Evolutionary conservation across 2,797 vertebrate genomes (phyloP).

Genomic region (Leucoraja ocellata): DNA sequence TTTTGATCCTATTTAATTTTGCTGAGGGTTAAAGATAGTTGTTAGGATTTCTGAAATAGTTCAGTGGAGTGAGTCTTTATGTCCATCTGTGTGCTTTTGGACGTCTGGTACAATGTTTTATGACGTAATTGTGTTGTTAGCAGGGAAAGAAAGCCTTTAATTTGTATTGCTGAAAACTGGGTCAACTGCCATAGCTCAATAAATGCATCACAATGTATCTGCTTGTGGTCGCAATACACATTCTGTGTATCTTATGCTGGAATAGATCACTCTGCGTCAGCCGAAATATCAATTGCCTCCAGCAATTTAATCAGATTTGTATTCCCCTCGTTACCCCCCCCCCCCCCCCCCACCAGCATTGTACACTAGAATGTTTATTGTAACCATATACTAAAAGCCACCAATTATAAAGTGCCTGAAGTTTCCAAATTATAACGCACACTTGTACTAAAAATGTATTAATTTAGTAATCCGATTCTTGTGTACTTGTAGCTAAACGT

Average conservation of each 20-base stretch:
- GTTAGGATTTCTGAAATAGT: not conserved
- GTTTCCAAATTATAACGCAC: not conserved
- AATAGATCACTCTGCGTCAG: not conserved
- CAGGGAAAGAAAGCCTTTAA: not conserved
- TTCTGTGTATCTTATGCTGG: conserved; percentile 12
- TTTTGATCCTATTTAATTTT: not conserved
- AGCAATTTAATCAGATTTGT: not conserved
- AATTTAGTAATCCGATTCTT: not conserved
- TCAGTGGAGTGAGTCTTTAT: too few species aligned
- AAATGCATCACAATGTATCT: conserved; percentile 1
- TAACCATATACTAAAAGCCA: not conserved
- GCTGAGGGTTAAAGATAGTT: not conserved
- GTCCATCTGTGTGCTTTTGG: not conserved
- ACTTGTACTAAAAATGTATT: not conserved
- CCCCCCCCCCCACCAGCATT: not conserved
- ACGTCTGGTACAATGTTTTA: not conserved
- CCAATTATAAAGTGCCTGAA: not conserved
- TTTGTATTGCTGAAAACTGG: not conserved
- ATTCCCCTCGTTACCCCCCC: not conserved
- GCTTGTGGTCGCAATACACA: not conserved
- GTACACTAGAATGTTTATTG: conserved; percentile 17
- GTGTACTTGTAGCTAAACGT: not conserved
- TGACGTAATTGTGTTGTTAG: not conserved
- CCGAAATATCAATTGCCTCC: not conserved
- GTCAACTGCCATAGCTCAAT: conserved; percentile 30